Evolutionary conservation across 2,888 invertebrate genomes (phyloP).

Genomic region (Timandra comae): DNA sequence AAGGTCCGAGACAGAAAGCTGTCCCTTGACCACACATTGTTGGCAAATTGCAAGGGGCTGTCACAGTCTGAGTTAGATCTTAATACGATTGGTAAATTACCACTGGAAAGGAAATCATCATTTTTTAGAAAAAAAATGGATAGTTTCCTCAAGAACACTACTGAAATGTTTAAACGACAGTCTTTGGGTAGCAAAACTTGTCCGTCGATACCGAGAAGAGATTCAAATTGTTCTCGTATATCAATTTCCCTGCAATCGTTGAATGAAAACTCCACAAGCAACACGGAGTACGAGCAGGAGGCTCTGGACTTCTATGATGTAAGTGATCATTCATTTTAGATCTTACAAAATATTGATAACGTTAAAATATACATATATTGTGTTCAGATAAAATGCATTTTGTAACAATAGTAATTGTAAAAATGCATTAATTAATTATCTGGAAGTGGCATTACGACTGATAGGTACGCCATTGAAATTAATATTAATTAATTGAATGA

Average conservation of each 20-base stretch:
- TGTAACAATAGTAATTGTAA: too few species aligned
- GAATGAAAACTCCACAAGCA: conserved; percentile 33
- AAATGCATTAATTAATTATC: too few species aligned
- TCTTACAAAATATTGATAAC: too few species aligned
- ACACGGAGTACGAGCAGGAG: conserved; percentile 22
- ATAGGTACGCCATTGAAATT: too few species aligned
- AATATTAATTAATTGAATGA: too few species aligned
- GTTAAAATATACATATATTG: too few species aligned
- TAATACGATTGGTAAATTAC: conserved; percentile 59
- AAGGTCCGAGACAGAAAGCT: conserved; percentile 49
- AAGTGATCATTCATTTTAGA: too few species aligned
- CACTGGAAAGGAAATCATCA: conserved; percentile 63
- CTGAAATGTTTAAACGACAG: conserved; percentile 59
- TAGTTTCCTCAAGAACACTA: conserved; percentile 62
- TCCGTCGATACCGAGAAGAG: conserved; percentile 33
- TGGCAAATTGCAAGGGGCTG: conserved; percentile 46
- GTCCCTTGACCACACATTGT: conserved; percentile 58
- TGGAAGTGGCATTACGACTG: too few species aligned
- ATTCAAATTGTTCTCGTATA: conserved; percentile 34
- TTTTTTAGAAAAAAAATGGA: conserved; percentile 68
- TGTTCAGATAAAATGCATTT: too few species aligned
- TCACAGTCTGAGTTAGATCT: conserved; percentile 66
- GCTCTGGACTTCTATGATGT: conserved; percentile 26
- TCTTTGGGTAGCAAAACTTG: conserved; percentile 35
- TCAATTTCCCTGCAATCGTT: conserved; percentile 60